These are phyloP conservation scores for Alsophila aescularia DNA, from an alignment of 2,888 invertebrate species.

Conservation along the genomic window DNA sequence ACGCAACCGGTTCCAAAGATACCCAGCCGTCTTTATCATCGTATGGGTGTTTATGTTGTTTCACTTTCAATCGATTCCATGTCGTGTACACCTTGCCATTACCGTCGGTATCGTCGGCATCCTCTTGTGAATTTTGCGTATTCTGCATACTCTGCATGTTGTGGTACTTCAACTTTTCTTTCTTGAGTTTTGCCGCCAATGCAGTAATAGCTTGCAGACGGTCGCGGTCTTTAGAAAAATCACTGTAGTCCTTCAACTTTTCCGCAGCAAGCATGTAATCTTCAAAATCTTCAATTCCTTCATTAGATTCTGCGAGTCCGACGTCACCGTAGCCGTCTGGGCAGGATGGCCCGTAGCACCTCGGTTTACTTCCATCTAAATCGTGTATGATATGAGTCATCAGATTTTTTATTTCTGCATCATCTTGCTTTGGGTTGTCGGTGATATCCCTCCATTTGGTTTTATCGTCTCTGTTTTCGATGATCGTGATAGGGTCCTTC, in stretches of 20 bases:
- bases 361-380: slow-evolving; percentile 59
- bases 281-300: slow-evolving; percentile 84
- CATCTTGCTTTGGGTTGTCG: slow-evolving; percentile 49
- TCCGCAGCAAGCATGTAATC: slow-evolving; percentile 86
- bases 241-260: slow-evolving; percentile 78
- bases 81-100: slow-evolving; percentile 68
- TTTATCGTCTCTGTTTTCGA: slow-evolving; percentile 72
- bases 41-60: slow-evolving; percentile 84
- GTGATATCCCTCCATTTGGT: slow-evolving; percentile 54
- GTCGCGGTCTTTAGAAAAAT: slow-evolving; percentile 70
- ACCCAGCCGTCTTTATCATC: slow-evolving; percentile 92
- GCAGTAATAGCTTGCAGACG: slow-evolving; percentile 74
- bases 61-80: slow-evolving; percentile 82
- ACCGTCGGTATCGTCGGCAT: slow-evolving; percentile 48
- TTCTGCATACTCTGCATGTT: slow-evolving; percentile 52
- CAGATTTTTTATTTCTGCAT: slow-evolving; percentile 68
- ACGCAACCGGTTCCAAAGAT: slow-evolving; percentile 89
- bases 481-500: slow-evolving; percentile 83
- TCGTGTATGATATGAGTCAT: slow-evolving; percentile 77
- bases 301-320: slow-evolving; percentile 57
- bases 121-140: slow-evolving; percentile 43
- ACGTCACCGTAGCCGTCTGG: slow-evolving; percentile 65
- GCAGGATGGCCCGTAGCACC: slow-evolving; percentile 79
- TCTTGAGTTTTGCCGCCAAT: slow-evolving; percentile 77
- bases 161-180: slow-evolving; percentile 58